Evolutionary conservation across 2,888 invertebrate genomes (phyloP), one percentile per base, ranked within the genome.

Genomic region (Thumatha senex): DNA sequence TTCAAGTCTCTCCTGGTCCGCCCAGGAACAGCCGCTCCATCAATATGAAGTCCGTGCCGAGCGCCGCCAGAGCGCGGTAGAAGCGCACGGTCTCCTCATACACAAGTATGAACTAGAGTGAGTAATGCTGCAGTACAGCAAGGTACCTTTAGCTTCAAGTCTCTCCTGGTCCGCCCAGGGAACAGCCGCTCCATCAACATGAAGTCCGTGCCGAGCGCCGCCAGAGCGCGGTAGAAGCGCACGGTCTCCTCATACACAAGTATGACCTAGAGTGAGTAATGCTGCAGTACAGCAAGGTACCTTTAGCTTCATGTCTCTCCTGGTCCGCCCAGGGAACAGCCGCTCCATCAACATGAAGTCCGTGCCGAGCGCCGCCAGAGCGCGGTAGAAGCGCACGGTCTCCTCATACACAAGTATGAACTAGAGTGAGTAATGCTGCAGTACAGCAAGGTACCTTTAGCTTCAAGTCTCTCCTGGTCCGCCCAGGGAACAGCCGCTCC

Each of bases 21-120:
- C 40, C 94, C 94, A 97, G 95, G 86, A 98, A 98, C 38, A 97
- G 86, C 45, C 94, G 93, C 54, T 95, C 93, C 96, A 99, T 98
- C 46, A 98, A 86, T 4, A 96, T 94, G 84, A 99, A 99, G 89
- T 99, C 98, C 0, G 98, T 98, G 0, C 98, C 98, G 45, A 98
- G 93, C 8, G 95, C 95, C 67, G 96, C 97, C 9, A 99, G 31
- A 3, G 31, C 31, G 10, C 31, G 31, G 31, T 31, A 31, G 31
- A 31, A 31, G 31, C 31, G 31, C 31, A 31, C 31, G 11, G 31
- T 31, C 31, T 31, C 31, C 31, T 5, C n/a, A n/a, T n/a, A n/a
- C n/a, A n/a, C n/a, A n/a, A n/a, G n/a, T n/a, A n/a, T n/a, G n/a
- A n/a, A n/a, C n/a, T n/a, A n/a, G n/a, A n/a, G n/a, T n/a, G n/a